A percentile compares a stretch with the other conserved stretches of the same genome.
These are phyloP conservation scores for Neopelma chrysocephalum DNA, from an alignment of 2,797 vertebrate species.

Conservation along the genomic window DNA sequence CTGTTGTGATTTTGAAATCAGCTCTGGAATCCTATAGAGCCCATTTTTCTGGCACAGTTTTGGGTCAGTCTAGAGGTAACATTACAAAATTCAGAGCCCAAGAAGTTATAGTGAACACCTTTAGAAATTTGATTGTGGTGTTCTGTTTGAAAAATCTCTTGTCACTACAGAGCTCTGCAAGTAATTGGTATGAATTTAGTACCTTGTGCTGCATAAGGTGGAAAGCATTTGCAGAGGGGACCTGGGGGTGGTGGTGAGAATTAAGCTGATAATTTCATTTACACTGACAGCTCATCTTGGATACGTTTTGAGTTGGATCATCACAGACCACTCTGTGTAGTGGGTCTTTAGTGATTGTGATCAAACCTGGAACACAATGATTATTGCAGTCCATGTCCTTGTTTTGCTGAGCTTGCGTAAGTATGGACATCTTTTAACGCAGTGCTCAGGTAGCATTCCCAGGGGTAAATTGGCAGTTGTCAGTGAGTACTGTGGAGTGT, in stretches of 20 bases:
- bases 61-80: background rate
- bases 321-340: background rate
- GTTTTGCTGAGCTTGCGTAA: background rate
- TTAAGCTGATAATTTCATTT: background rate
- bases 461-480: background rate
- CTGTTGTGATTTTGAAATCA: background rate
- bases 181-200: background rate
- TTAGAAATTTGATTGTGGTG: background rate
- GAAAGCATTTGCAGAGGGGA: background rate
- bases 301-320: background rate
- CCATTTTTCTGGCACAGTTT: background rate
- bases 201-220: background rate
- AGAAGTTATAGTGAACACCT: background rate
- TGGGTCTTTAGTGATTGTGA: background rate
- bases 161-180: background rate
- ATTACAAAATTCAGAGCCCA: background rate
- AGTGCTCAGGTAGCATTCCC: rapidly evolving
- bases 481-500: background rate
- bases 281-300: too few species aligned
- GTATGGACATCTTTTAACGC: background rate
- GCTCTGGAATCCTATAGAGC: background rate
- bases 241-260: background rate
- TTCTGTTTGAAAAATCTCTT: background rate
- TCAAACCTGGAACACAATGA: background rate
- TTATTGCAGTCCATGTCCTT: background rate